Evolutionary conservation across 2,888 invertebrate genomes (phyloP), one percentile per base, ranked within the genome.

Genomic region (Melanargia galathea): DNA sequence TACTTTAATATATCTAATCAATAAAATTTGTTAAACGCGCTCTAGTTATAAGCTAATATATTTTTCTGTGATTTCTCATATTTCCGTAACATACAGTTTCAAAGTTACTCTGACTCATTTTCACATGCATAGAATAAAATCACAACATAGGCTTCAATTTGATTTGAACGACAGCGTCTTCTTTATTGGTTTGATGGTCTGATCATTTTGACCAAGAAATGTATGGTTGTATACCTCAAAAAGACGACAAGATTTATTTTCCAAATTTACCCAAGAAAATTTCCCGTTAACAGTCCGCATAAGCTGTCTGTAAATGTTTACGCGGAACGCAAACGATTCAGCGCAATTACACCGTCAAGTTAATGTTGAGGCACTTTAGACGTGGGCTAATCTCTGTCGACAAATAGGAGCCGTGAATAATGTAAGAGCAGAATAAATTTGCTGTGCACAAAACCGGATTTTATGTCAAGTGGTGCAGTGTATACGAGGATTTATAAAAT

Each of bases 341-440:
- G 22, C 57, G n/a, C 35, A 46, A 46, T 58, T 58, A 58, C 18
- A 26, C 20, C 46, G 46, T 58, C 46, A 35, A 46, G 57, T 46
- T 58, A 46, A 58, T 48, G 57, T 58, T 35, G 30, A 20, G 46
- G 46, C 57, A 33, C 33, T 58, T 46, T 13, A 46, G 33, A 33
- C 46, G 35, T 46, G 16, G 22, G 57, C 46, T 58, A 58, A 58
- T 58, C 57, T 58, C 30, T 48, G n/a, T 33, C 57, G 22, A 58
- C 35, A 48, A 58, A 56, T 56, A 43, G 46, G 13, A 20, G 55
- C n/a, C 24, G 43, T 55, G 55, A 55, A 40, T 26, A 55, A 55
- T 55, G 16, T 6, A 16, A 24, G 56, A 56, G 45, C 26, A 43
- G 56, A 56, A 56, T 56, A 56, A 56, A 56, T 45, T 45, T 55